Percentiles rank a stretch among this genome's conserved stretches.
Evolutionary conservation across 1,140 invertebrate genomes (phyloP).

Genomic region (Drosophila quadrilineata): DNA sequence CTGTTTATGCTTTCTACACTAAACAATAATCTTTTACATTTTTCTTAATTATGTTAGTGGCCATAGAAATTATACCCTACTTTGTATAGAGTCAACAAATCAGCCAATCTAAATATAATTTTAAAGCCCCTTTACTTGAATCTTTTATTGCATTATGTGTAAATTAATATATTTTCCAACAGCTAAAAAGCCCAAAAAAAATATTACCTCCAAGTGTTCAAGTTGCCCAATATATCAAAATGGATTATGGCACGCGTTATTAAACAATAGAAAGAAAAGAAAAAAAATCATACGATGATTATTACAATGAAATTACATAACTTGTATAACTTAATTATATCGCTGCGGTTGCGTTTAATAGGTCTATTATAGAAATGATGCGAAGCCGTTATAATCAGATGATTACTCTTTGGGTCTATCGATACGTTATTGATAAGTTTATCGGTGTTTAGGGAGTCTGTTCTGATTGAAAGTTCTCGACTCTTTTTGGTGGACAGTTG

Average conservation of each 20-base stretch:
- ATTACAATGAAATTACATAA: conserved; percentile 30
- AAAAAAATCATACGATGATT: conserved; percentile 52
- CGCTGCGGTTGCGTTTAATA: background rate
- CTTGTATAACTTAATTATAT: conserved; percentile 37
- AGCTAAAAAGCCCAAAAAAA: conserved; percentile 8
- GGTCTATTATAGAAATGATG: background rate
- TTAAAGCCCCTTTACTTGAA: no score
- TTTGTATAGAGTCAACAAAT: no score
- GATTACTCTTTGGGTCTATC: background rate
- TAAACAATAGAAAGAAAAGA: conserved; percentile 56
- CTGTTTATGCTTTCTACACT: conserved; percentile 1
- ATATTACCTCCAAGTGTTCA: conserved; percentile 43
- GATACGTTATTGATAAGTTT: background rate
- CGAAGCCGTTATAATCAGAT: background rate
- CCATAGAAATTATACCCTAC: background rate
- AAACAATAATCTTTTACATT: background rate
- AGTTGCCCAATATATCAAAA: conserved; percentile 30
- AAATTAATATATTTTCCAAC: background rate
- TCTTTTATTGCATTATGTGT: no score
- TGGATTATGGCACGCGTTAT: conserved; percentile 45
- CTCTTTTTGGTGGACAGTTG: background rate
- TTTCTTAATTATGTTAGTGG: background rate
- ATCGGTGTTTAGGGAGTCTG: no score
- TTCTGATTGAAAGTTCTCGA: conserved; percentile 17
- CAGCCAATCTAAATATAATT: no score